Evolutionary conservation across 2,113 vertebrate genomes (phyloP).

Genomic region (Capreolus pygargus): DNA sequence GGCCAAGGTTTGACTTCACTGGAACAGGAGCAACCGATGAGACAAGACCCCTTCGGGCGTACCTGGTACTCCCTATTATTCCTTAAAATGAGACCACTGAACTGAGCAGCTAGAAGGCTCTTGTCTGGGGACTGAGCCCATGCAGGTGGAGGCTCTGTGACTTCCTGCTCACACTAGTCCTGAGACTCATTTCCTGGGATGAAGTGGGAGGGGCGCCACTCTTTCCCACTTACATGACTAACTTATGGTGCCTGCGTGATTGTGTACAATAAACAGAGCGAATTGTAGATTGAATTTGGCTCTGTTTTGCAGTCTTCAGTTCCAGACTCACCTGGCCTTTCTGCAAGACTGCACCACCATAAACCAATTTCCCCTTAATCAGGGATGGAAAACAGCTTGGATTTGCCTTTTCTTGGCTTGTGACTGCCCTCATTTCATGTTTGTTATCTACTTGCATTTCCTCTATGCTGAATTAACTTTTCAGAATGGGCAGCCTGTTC

Average conservation of each 20-base stretch:
- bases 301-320: rapidly evolving
- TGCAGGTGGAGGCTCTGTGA: neutral
- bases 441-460: neutral
- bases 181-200: neutral
- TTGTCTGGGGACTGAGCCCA: neutral
- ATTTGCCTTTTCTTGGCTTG: constrained; percentile 12
- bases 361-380: neutral
- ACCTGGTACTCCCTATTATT: neutral
- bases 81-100: neutral
- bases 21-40: neutral
- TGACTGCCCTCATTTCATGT: neutral
- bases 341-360: rapidly evolving
- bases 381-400: neutral
- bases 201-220: neutral
- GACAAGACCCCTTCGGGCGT: neutral
- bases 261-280: neutral
- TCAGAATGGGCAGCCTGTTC: neutral
- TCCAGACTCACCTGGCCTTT: neutral
- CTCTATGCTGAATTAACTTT: neutral
- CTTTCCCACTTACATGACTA: neutral
- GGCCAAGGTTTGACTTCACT: neutral
- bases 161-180: neutral
- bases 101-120: neutral
- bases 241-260: neutral
- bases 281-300: neutral